Conservation (phyloP, 2,113 vertebrate species). For the Oncorhynchus keta region DNA sequence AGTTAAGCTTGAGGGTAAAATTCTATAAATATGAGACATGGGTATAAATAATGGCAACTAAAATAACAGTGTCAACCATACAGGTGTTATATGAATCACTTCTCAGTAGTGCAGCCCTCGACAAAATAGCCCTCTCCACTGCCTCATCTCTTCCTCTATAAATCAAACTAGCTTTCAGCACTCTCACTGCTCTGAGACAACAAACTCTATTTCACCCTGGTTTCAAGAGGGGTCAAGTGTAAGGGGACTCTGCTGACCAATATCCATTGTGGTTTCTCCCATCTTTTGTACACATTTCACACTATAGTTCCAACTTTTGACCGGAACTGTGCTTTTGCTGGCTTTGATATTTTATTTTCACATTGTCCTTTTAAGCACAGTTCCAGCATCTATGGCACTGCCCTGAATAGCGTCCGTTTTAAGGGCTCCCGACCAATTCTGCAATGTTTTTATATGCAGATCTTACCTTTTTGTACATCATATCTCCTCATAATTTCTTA, state of each 20-base stretch:
- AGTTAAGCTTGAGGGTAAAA: constrained; percentile 28
- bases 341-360: neutral
- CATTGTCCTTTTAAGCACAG: no score
- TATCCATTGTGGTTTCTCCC: constrained; percentile 30
- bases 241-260: constrained; percentile 3
- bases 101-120: constrained; percentile 12
- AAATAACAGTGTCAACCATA: constrained; percentile 21
- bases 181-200: constrained; percentile 9
- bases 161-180: constrained; percentile 20
- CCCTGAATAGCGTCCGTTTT: no score
- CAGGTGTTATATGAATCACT: constrained; percentile 34
- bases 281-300: neutral
- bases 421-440: no score
- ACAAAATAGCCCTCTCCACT: constrained; percentile 20
- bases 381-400: no score
- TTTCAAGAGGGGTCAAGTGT: constrained; percentile 23
- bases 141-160: constrained; percentile 23
- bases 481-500: no score
- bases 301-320: no score
- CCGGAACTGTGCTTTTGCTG: no score
- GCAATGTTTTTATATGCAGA: no score
- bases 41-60: constrained; percentile 37
- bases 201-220: constrained; percentile 23
- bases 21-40: constrained; percentile 16
- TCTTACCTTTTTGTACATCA: no score